Evolutionary conservation across 2,888 invertebrate genomes (phyloP), one percentile per base, ranked within the genome.

Genomic region (Megaustenia siamemsis): DNA sequence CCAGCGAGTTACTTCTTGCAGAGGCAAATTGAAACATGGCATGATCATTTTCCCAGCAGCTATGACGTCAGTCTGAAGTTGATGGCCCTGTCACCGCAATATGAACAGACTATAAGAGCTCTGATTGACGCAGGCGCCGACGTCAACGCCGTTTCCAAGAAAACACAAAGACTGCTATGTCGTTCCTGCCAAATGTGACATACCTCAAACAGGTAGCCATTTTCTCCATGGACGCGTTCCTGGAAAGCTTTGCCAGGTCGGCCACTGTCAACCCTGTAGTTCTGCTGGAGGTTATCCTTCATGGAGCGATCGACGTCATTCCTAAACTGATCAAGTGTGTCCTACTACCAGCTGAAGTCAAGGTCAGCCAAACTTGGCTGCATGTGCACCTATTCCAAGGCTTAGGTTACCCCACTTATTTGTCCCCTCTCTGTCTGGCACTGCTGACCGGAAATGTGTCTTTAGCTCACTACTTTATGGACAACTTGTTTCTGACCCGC

Each of bases 101-200:
- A n/a, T n/a, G n/a, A 43, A 40, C n/a, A 56, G 1, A 35, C 28
- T 38, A 5, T 78, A 15, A 18, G 40, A 35, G 6, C 24, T 10
- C 40, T 78, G n/a, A 3, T 78, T 12, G n/a, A 78, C 40, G 24
- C 38, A 28, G 78, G 63, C 10, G 78, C 78, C 12, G 78, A 78
- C 63, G 78, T 78, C 28, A 60, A 78, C 56, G 12, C 15, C n/a
- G 78, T n/a, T n/a, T n/a, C 56, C 38, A 78, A 38, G 24, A 40
- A 35, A 35, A 76, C 8, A 35, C 10, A 8, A 24, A 18, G 24
- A 78, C 78, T n/a, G 78, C 78, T 8, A n/a, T 78, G 21, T 63
- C 78, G 5, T 10, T 78, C 3, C 40, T 78, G 1, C 35, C 49
- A n/a, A 28, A 78, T 4, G 8, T 43, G 0, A 38, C 60, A 8